A percentile compares a stretch with the other conserved stretches of the same genome.
Conservation (phyloP, 1,140 invertebrate species). For the Lepidostoma basale region DNA sequence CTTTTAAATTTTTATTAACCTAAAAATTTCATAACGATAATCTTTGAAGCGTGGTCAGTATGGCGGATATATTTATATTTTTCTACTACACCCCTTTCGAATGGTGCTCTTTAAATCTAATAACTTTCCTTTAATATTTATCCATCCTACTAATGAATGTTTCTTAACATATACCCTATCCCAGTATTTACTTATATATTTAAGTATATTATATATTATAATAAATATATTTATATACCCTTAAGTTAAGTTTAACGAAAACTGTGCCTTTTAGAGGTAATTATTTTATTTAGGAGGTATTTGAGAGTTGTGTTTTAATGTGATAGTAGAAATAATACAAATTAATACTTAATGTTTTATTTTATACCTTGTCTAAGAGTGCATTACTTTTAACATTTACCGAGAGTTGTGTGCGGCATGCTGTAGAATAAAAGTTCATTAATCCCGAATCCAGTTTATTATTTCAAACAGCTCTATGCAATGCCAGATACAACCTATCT, state of each 20-base stretch:
- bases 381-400: conserved; percentile 31
- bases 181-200: conserved; percentile 8
- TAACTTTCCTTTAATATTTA: not conserved
- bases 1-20: conserved; percentile 31
- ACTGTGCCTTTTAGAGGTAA: conserved; percentile 18
- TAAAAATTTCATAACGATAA: conserved; percentile 27
- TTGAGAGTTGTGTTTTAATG: conserved; percentile 21
- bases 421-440: conserved; percentile 45
- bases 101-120: conserved; percentile 17
- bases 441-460: conserved; percentile 43
- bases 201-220: not conserved
- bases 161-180: conserved; percentile 3
- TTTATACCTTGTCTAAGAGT: conserved; percentile 24
- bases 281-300: conserved; percentile 22
- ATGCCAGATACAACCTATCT: conserved; percentile 38
- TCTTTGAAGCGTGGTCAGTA: conserved; percentile 1
- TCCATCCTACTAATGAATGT: not conserved
- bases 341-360: conserved; percentile 26
- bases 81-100: conserved; percentile 7
- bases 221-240: not conserved
- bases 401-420: conserved; percentile 41
- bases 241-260: conserved; percentile 23
- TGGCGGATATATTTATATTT: conserved; percentile 1
- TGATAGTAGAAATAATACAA: conserved; percentile 33
- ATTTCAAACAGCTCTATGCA: conserved; percentile 47